Evolutionary conservation across 1,140 invertebrate species (phyloP).

Genomic region (Drosophila nikananu): DNA sequence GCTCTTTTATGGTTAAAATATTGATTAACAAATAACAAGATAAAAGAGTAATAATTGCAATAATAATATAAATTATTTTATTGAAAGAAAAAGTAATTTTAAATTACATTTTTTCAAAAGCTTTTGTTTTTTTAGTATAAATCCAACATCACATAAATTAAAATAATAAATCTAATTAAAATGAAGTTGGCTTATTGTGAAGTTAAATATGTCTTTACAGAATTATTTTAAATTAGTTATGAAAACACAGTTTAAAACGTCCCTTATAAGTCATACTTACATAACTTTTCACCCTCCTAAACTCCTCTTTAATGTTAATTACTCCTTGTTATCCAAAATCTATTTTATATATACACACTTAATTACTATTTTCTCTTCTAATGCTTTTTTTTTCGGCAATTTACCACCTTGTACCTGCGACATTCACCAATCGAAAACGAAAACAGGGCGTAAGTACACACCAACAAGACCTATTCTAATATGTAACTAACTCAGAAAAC

Average conservation of each 20-base stretch:
- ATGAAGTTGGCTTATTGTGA: too few species aligned
- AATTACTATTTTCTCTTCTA: constrained; percentile 31
- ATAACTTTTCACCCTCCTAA: neutral
- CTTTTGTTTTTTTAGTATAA: too few species aligned
- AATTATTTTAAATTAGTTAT: neutral
- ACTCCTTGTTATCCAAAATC: neutral
- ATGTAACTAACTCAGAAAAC: constrained; percentile 49
- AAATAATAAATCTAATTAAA: too few species aligned
- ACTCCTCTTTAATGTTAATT: constrained; percentile 2
- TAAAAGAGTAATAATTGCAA: too few species aligned
- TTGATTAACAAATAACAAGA: too few species aligned
- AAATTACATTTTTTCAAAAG: too few species aligned
- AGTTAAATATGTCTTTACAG: neutral
- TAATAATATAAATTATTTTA: too few species aligned
- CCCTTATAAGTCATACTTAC: too few species aligned
- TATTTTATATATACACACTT: constrained; percentile 6
- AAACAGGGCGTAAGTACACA: constrained; percentile 73
- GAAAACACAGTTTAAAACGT: neutral
- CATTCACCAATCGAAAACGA: constrained; percentile 31
- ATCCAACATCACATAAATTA: too few species aligned
- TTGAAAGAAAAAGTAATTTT: too few species aligned
- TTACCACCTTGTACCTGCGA: constrained; percentile 26
- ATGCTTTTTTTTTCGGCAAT: constrained; percentile 42
- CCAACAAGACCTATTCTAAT: constrained; percentile 41
- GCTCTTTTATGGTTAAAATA: too few species aligned